Base-by-base conservation (phyloP, 2,797 vertebrate genomes). In the Neostethus bicornis region DNA sequence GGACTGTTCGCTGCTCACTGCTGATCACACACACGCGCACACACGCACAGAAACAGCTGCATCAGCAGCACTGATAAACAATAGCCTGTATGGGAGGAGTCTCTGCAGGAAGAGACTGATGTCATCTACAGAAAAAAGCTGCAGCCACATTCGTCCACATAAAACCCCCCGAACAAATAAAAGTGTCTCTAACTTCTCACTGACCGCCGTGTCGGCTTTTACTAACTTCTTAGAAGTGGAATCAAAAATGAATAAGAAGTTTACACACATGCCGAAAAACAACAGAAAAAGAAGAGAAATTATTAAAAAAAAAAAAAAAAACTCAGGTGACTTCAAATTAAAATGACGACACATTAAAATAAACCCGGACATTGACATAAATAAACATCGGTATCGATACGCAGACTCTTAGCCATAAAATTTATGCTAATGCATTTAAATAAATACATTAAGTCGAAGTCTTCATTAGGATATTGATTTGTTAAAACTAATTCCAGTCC, bases 61-160 rank as follows among this genome's bases (percentile, higher is more conserved):
- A 79, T 89, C 85, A 86, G 85, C 87, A 85, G 68, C 69, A 42
- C 61, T 34, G 42, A 81, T 82, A 86, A 82, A 87, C 83, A 87
- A 83, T 72, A 72, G 81, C 83, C 66, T 61, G 56, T 56, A 70
- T 67, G 75, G 81, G 77, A 76, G 79, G 83, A 70, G 81, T 61
- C 77, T 83, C 74, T 55, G 46, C 72, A 53, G 82, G 69, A 66
- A 50, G 53, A 67, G 59, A 21, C 55, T 77, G 79, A 78, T 67
- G 75, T 80, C 79, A 81, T 53, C 51, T 44, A 10, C 44, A 48
- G 44, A 23, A 2, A 45, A 47, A 72, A 63, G 79, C 76, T 80
- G 82, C 70, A 62, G 80, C 51, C 42, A 35, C 25, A 73, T 73
- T 41, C 57, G 51, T 58, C 48, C 53, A 45, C 1, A 44, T 25